Conservation (phyloP, 1,140 invertebrate species). For the Theocolax elegans region DNA sequence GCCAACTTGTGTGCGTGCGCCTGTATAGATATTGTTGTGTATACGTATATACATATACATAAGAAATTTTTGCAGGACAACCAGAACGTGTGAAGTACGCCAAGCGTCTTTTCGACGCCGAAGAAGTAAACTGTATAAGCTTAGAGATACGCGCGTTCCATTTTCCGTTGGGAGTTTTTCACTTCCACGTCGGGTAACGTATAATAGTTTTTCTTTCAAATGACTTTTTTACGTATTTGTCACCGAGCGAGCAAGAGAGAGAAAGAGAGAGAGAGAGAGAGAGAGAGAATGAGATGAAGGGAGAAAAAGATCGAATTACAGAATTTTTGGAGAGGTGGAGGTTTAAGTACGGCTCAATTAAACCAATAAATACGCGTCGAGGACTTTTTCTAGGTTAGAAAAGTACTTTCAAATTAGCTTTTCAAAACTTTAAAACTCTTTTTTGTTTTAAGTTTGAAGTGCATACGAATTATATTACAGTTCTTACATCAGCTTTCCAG, state of each 20-base stretch:
- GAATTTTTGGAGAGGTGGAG: too few species aligned
- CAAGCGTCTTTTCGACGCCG: constrained; percentile 16
- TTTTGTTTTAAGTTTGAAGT: too few species aligned
- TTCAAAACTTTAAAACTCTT: background rate
- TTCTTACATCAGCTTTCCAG: too few species aligned
- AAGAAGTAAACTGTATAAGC: constrained; percentile 19
- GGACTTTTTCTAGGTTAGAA: constrained; percentile 38
- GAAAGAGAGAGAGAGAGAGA: too few species aligned
- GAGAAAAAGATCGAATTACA: too few species aligned
- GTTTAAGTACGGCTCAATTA: constrained; percentile 28
- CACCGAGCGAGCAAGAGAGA: too few species aligned
- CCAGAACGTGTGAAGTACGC: constrained; percentile 9
- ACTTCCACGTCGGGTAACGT: constrained; percentile 11
- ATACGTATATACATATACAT: background rate
- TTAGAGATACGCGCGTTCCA: background rate
- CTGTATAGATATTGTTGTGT: too few species aligned
- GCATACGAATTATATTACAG: too few species aligned
- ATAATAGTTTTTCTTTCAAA: background rate
- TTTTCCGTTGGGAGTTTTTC: constrained; percentile 3
- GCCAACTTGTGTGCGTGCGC: background rate
- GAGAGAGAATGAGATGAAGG: too few species aligned
- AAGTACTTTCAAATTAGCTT: constrained; percentile 22
- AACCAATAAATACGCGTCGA: constrained; percentile 24
- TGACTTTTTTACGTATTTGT: constrained; percentile 1
- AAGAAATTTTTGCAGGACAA: background rate